phyloP scores from a whole-genome alignment of 2,888 invertebrate species.

The Oscheius sp. region DNA sequence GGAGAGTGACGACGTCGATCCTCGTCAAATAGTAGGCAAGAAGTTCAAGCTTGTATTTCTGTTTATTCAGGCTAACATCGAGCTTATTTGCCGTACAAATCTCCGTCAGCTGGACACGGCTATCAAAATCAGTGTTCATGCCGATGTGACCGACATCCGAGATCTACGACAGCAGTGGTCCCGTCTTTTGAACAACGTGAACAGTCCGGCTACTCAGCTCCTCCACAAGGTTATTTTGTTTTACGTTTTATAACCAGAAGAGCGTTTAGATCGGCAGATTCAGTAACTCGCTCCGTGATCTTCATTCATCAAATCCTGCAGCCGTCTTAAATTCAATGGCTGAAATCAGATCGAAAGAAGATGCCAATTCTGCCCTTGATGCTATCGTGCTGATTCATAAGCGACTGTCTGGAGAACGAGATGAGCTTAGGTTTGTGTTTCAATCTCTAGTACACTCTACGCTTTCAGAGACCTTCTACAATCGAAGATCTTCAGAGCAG shows the following conservation, averaged over 20 bases:
- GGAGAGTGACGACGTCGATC: slow-evolving; percentile 41
- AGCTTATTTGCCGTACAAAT: slow-evolving; percentile 52
- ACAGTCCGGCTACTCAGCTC: slow-evolving; percentile 48
- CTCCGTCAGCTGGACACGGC: slow-evolving; percentile 54
- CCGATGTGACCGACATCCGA: slow-evolving; percentile 39
- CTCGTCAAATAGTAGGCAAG: slow-evolving; percentile 37
- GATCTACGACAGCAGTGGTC: slow-evolving; percentile 53
- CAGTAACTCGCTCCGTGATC: slow-evolving; percentile 46
- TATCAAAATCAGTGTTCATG: slow-evolving; percentile 26
- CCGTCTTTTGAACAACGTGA: slow-evolving; percentile 43
- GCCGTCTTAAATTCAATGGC: slow-evolving; percentile 45
- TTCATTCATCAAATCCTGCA: slow-evolving; percentile 48
- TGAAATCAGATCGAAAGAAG: slow-evolving; percentile 52
- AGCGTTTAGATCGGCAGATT: slow-evolving; percentile 48
- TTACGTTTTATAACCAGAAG: background rate
- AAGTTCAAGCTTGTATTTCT: background rate
- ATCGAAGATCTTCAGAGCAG: slow-evolving; percentile 23
- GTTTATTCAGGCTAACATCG: slow-evolving; percentile 42
- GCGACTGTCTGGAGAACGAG: slow-evolving; percentile 49
- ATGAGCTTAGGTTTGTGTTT: slow-evolving; percentile 49
- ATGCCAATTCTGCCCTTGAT: slow-evolving; percentile 48
- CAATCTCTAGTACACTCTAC: slow-evolving; percentile 3
- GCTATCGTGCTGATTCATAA: slow-evolving; percentile 46
- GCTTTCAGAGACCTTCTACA: slow-evolving; percentile 20
- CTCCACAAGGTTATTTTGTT: slow-evolving; percentile 36